Conservation (phyloP, 1,140 invertebrate species). For the Lucilia sericata region DNA sequence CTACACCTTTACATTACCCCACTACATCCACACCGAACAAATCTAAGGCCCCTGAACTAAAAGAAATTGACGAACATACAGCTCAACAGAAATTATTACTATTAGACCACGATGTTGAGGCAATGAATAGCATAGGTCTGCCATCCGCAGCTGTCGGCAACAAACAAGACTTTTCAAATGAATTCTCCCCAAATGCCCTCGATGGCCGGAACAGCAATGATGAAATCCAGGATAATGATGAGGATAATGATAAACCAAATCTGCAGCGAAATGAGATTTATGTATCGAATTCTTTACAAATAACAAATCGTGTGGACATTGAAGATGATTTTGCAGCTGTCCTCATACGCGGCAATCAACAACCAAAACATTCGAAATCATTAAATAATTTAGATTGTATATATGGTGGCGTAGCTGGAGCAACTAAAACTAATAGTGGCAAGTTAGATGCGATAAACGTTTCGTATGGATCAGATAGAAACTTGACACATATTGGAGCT, state of each 20-base stretch:
- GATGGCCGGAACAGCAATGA: background rate
- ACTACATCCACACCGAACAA: conserved; percentile 32
- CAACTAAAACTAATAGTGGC: background rate
- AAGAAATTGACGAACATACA: background rate
- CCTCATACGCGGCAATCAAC: conserved; percentile 57
- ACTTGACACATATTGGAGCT: background rate
- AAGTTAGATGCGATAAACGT: background rate
- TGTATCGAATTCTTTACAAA: conserved; percentile 62
- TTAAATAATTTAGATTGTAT: conserved; percentile 62
- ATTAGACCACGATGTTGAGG: conserved; percentile 57
- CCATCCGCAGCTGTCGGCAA: conserved; percentile 46
- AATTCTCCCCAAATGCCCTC: background rate
- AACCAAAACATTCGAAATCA: conserved; percentile 62
- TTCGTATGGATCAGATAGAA: background rate
- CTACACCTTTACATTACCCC: background rate
- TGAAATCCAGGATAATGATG: background rate
- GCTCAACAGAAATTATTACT: background rate
- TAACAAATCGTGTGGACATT: conserved; percentile 56
- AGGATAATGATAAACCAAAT: background rate
- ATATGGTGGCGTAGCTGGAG: background rate
- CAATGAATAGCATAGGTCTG: conserved; percentile 65
- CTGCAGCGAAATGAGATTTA: conserved; percentile 59
- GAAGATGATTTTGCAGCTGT: conserved; percentile 59
- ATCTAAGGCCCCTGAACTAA: background rate
- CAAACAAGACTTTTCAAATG: background rate